These are phyloP conservation scores for Sakesphorus luctuosus DNA, from an alignment of 2,113 vertebrate genomes.

Conservation along the genomic window DNA sequence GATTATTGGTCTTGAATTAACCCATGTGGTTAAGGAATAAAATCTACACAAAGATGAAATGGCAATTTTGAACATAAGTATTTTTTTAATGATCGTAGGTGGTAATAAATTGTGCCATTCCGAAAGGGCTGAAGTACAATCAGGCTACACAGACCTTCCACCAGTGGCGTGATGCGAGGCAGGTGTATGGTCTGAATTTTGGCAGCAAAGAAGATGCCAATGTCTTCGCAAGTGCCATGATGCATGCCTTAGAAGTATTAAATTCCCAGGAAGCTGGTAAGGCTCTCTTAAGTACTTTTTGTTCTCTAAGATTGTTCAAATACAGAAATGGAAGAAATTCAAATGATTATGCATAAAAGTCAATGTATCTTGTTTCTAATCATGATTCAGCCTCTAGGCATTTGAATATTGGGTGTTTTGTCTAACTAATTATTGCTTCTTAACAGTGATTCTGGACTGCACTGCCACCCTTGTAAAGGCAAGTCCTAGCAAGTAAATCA, in stretches of 20 bases:
- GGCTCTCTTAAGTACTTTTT: background rate
- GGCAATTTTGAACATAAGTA: background rate
- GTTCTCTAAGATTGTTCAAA: background rate
- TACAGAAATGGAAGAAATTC: background rate
- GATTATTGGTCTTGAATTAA: background rate
- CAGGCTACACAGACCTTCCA: constrained; percentile 98
- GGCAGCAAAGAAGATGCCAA: constrained; percentile 99
- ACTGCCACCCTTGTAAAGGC: background rate
- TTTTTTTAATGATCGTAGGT: constrained; percentile 77
- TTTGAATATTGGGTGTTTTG: background rate
- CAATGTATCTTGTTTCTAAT: background rate
- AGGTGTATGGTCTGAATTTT: constrained; percentile 98
- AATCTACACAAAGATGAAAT: background rate
- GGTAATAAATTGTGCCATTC: constrained; percentile 99
- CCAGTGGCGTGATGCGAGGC: constrained; percentile 96
- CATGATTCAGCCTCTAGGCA: background rate
- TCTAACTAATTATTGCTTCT: background rate
- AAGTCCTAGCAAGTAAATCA: background rate
- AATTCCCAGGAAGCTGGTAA: constrained; percentile 96
- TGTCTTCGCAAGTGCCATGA: constrained; percentile 99
- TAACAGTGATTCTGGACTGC: background rate
- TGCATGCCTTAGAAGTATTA: constrained; percentile 98
- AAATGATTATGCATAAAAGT: background rate
- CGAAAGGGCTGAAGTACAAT: constrained; percentile 98
- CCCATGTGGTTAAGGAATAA: background rate